Evolutionary conservation across 2,113 vertebrate genomes (phyloP).

Genomic region (Progne subis): DNA sequence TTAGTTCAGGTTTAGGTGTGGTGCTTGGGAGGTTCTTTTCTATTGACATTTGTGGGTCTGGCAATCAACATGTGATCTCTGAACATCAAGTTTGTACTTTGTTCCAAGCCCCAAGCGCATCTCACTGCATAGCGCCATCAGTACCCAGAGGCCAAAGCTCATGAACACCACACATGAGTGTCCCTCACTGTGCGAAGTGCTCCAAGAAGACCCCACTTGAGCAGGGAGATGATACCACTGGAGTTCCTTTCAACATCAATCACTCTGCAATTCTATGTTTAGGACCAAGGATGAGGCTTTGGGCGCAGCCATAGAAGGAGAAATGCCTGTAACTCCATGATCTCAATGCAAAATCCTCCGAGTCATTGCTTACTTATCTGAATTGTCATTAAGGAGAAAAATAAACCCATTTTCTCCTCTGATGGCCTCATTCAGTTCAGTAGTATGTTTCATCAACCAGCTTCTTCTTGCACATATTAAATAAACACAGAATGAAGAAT

Average conservation of each 20-base stretch:
- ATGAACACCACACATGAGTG: rapidly evolving
- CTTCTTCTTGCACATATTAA: slow-evolving; percentile 16
- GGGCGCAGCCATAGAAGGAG: not conserved
- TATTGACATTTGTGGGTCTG: not conserved
- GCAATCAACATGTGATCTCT: not conserved
- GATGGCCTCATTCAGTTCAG: slow-evolving; percentile 7
- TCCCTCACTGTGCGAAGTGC: not conserved
- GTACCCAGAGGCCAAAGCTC: not conserved
- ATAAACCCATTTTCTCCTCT: slow-evolving; percentile 25
- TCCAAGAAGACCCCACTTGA: not conserved
- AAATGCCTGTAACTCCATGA: not conserved
- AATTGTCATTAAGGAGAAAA: slow-evolving; percentile 23
- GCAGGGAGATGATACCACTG: not conserved
- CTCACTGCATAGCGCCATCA: not conserved
- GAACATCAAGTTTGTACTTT: not conserved
- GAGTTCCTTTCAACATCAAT: not conserved
- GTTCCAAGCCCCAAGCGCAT: not conserved
- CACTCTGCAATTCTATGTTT: not conserved
- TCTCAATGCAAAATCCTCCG: not conserved
- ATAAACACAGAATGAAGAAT: slow-evolving; percentile 18
- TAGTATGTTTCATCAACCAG: not conserved
- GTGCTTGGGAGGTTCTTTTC: not conserved
- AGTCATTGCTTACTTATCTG: not conserved
- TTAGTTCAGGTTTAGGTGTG: not conserved
- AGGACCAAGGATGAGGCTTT: not conserved